Base-by-base conservation (phyloP, 2,888 invertebrate genomes). In the Trichopoda pennipes region DNA sequence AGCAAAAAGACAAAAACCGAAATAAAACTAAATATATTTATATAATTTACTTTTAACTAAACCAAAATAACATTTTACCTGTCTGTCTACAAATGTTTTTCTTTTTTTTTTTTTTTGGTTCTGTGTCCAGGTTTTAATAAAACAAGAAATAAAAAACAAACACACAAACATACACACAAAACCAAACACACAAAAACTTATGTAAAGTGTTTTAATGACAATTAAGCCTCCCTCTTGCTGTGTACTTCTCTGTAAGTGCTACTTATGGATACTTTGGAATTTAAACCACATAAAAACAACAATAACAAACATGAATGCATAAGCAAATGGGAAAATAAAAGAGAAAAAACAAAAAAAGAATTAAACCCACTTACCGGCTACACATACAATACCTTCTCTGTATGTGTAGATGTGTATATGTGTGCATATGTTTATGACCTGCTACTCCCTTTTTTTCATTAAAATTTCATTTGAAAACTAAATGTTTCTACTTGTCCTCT, bases 191-290 rank as follows among this genome's bases (percentile, higher is more conserved):
- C 28, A 28, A 28, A 16, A 66, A 61, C 28, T 28, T 28, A 32
- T 78, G 70, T 55, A 79, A 82, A 79, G 75, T 75, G 82, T 82
- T 82, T 82, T 72, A 75, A 82, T 79, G 79, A 82, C 82, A 82
- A 82, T 82, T 79, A 82, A 79, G 79, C 79, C 82, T 82, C 70
- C 28, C 70, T 60, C 64, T 38, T 69, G 38, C 49, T 49, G 19
- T 9, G 42, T 51, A 51, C 66, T 28, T 49, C 21, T 35, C 17
- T 19, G 9, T 28, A 74, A 80, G 73, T 61, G 61, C 23, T 69
- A 69, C 79, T 74, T 74, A 68, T 61, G 79, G 61, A 73, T 56
- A 38, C 56, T 78, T 78, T 42, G n/a, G 58, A 38, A 75, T 51
- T 64, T 66, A 75, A 70, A 70, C 77, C 77, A 77, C 70, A 77